Base-by-base conservation (phyloP, 1,140 invertebrate species). In the Oedothorax gibbosus region DNA sequence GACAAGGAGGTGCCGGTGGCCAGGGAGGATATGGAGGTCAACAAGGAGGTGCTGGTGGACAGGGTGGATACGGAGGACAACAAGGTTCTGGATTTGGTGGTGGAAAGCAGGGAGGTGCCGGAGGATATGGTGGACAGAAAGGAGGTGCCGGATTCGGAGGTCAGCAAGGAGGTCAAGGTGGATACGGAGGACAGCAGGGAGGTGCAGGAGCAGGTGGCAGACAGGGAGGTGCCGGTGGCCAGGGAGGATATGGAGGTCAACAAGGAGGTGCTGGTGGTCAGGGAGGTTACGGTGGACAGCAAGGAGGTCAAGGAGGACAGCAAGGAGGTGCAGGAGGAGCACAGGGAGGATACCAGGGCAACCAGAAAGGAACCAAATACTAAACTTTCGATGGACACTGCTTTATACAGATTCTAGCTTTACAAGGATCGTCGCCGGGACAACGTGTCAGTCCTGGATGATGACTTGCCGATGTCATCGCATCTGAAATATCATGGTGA, bases 401-500 rank as follows among this genome's bases (percentile, higher is more conserved):
- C 49, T 56, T 35, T 68, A 79, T 79, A 65, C 65, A 10, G 60
- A 66, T 75, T 65, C 68, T 75, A 84, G 81, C 81, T 76, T 84
- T 76, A 66, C 56, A 66, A 72, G 80, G 76, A 75, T 18, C 60
- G 18, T 72, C 76, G 60, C 64, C 72, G 81, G 81, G 81, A 84
- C 72, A 68, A 6, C 9, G 81, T 84, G 81, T 84, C 81, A 84
- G 81, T 82, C 80, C 80, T 82, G 80, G 35, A 35, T 20, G 49
- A 69, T 57, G 62, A 66, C 71, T 76, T 72, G 81, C 72, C 50
- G 49, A 71, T 71, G 35, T 71, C 78, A 60, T 81, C 65, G 20
- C 78, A 81, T 81, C 49, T 69, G 78, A 57, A 21, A 57, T 79
- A 20, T 35, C 51, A n/a, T 15, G 66, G 20, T 66, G 66, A 57